Evolutionary conservation across 2,113 vertebrate genomes (phyloP).

Genomic region (Lamprologus speciosus): DNA sequence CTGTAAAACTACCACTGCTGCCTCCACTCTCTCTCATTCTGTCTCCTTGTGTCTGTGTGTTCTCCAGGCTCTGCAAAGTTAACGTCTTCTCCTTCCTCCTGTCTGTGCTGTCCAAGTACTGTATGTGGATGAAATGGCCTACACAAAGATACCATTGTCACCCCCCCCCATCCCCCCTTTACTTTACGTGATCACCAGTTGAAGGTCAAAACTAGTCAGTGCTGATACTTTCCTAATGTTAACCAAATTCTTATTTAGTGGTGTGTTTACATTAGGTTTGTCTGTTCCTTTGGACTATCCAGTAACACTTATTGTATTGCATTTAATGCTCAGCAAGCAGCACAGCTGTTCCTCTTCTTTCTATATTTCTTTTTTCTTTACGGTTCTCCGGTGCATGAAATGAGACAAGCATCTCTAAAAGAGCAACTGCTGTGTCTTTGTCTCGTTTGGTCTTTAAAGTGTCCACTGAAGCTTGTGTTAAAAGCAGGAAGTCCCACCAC

Average conservation of each 20-base stretch:
- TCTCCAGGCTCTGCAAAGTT: neutral
- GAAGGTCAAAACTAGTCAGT: neutral
- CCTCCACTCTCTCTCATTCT: neutral
- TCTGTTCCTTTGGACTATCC: neutral
- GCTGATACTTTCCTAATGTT: neutral
- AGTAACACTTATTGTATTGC: neutral
- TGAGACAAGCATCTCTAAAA: neutral
- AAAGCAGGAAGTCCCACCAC: neutral
- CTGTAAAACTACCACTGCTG: conserved; percentile 13
- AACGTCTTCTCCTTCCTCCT: neutral
- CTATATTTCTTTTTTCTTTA: neutral
- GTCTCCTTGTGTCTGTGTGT: neutral
- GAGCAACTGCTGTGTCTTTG: neutral
- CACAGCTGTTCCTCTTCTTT: neutral
- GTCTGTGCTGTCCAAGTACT: neutral
- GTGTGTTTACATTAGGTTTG: neutral
- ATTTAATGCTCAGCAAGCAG: neutral
- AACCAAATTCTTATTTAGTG: neutral
- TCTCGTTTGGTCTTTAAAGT: neutral
- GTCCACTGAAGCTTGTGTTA: neutral
- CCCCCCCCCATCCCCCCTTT: neutral
- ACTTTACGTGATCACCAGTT: conserved; percentile 15
- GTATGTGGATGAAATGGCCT: neutral
- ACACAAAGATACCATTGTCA: conserved; percentile 10
- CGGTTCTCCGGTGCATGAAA: neutral